A percentile compares a stretch with the other conserved stretches of the same genome.
phyloP scores from a whole-genome alignment of 64 coral and sea anemone species.

The Stylophora pistillata region DNA sequence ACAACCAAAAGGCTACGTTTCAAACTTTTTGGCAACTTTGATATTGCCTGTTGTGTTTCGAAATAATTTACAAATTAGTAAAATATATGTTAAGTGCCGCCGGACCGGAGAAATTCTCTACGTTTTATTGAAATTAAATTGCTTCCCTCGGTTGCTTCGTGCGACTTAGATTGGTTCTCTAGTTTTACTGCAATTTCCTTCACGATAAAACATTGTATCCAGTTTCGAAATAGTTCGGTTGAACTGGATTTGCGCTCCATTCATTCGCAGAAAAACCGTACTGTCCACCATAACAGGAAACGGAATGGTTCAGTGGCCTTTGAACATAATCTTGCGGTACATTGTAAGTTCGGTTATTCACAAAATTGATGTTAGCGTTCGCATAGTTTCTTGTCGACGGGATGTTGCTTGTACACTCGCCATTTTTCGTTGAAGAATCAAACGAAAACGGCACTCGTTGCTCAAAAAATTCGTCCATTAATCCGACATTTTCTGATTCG shows the following conservation, averaged over 20 bases:
- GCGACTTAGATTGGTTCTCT: not conserved
- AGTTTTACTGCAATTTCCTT: not conserved
- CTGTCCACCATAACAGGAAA: not conserved
- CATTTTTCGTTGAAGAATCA: not conserved
- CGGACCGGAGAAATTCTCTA: not conserved
- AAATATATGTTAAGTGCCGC: not conserved
- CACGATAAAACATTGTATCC: slow-evolving; percentile 21
- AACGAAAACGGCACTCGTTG: slow-evolving; percentile 54
- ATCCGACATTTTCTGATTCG: slow-evolving; percentile 37
- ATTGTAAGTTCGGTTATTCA: not conserved
- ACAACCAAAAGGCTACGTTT: not conserved
- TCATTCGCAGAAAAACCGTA: not conserved
- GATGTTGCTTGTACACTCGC: not conserved
- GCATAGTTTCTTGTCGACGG: not conserved
- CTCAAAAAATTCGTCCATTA: slow-evolving; percentile 62
- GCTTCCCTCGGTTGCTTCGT: not conserved
- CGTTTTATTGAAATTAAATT: slow-evolving; percentile 17
- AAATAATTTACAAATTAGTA: not conserved
- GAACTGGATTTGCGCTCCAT: not conserved
- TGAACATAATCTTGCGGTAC: slow-evolving; percentile 12
- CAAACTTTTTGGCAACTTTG: not conserved
- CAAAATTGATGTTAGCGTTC: not conserved
- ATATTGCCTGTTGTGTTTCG: not conserved
- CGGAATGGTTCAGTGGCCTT: not conserved
- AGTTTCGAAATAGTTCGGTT: not conserved